Evolutionary conservation across 2,888 invertebrate species (phyloP).

Genomic region (Endomychus coccineus): DNA sequence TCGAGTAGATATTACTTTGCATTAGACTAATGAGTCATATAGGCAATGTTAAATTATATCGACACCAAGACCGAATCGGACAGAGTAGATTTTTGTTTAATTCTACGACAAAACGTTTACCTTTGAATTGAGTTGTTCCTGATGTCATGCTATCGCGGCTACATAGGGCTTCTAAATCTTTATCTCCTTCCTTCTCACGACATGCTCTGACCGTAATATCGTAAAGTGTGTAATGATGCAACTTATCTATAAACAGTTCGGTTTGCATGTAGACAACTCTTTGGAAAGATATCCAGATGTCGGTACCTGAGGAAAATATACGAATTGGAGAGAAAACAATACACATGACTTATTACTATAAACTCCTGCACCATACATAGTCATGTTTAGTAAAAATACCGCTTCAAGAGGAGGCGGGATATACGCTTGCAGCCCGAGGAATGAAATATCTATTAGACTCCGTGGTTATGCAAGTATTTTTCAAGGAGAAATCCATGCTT

Average conservation of each 20-base stretch:
- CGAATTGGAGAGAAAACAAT: neutral
- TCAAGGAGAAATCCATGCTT: no score
- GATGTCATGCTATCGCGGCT: constrained; percentile 46
- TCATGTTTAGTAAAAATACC: no score
- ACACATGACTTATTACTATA: constrained; percentile 5
- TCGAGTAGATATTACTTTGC: constrained; percentile 16
- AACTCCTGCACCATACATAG: no score
- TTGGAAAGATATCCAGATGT: constrained; percentile 30
- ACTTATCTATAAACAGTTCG: constrained; percentile 50
- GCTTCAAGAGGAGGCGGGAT: no score
- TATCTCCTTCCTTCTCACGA: constrained; percentile 50
- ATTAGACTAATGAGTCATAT: no score
- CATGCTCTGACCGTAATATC: constrained; percentile 71
- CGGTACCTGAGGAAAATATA: no score
- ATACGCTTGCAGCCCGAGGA: no score
- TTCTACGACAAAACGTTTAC: no score
- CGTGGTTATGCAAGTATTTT: no score
- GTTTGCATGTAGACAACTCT: constrained; percentile 32
- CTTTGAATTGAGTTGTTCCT: constrained; percentile 41
- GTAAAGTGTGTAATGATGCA: constrained; percentile 75
- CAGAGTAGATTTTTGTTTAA: constrained; percentile 6
- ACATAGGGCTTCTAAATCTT: constrained; percentile 41
- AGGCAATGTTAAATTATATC: no score
- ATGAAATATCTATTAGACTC: no score
- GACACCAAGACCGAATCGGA: no score